phyloP scores from a whole-genome alignment of 2,888 invertebrate genomes.

The Helleia helle region DNA sequence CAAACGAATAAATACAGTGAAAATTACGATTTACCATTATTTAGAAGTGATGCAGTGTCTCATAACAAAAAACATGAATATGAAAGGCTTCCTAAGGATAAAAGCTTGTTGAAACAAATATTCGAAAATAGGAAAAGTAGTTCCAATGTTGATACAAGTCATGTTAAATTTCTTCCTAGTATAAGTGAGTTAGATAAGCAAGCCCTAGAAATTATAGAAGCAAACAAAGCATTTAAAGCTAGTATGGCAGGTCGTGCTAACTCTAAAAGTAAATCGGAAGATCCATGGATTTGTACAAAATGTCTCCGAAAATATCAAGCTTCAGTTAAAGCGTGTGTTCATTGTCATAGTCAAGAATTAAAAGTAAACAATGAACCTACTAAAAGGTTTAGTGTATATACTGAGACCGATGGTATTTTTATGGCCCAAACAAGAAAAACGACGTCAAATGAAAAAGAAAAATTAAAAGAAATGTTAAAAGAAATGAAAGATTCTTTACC shows the following conservation, averaged over 20 bases:
- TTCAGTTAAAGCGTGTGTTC: constrained; percentile 39
- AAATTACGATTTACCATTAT: not conserved
- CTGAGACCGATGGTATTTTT: constrained; percentile 26
- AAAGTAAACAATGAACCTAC: not conserved
- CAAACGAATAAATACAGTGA: constrained; percentile 31
- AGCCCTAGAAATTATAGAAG: constrained; percentile 82
- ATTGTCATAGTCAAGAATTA: constrained; percentile 34
- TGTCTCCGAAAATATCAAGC: constrained; percentile 51
- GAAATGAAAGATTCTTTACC: constrained; percentile 85
- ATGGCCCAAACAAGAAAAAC: constrained; percentile 37
- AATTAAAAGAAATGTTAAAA: constrained; percentile 80
- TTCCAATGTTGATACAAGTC: constrained; percentile 40
- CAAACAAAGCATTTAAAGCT: constrained; percentile 33
- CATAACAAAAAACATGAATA: constrained; percentile 38
- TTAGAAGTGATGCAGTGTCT: constrained; percentile 18
- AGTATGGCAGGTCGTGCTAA: constrained; percentile 2
- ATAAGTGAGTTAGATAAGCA: constrained; percentile 87
- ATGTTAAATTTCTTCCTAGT: constrained; percentile 78
- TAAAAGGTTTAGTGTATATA: constrained; percentile 18
- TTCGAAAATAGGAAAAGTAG: constrained; percentile 59
- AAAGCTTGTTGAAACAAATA: constrained; percentile 68
- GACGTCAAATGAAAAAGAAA: constrained; percentile 65
- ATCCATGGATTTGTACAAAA: constrained; percentile 47
- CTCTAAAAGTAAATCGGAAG: constrained; percentile 19
- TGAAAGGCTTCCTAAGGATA: no score